Percentiles rank a stretch among this genome's conserved stretches.
phyloP scores from a whole-genome alignment of 2,113 vertebrate species.

The Oophaga pumilio region DNA sequence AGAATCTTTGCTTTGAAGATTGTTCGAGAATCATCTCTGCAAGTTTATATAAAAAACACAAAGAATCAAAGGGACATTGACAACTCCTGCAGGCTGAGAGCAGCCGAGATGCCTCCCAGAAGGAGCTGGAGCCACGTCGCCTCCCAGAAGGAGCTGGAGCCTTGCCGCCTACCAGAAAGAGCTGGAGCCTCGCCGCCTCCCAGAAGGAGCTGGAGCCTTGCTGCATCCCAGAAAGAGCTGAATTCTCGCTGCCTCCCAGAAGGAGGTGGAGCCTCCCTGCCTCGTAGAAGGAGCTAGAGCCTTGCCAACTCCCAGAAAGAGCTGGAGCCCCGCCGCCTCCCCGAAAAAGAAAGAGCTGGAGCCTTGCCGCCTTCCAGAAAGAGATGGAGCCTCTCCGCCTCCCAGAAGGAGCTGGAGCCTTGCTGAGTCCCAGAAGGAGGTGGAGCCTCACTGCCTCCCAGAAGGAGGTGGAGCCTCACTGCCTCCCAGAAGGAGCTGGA shows the following conservation, averaged over 20 bases:
- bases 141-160: too few species aligned
- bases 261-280: too few species aligned
- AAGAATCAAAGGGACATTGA: not conserved
- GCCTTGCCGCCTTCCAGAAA: not conserved
- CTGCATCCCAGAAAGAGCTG: not conserved
- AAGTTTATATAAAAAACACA: not conserved
- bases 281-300: too few species aligned
- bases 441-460: too few species aligned
- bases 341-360: too few species aligned
- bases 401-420: too few species aligned
- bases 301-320: not conserved
- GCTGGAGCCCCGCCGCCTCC: too few species aligned
- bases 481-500: not conserved
- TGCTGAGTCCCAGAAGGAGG: not conserved
- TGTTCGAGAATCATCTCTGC: not conserved
- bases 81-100: slow-evolving; percentile 3
- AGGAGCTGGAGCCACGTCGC: not conserved
- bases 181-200: too few species aligned
- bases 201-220: too few species aligned
- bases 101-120: not conserved
- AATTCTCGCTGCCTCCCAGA: not conserved
- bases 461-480: too few species aligned
- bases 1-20: slow-evolving; percentile 11
- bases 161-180: not conserved
- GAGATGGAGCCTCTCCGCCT: too few species aligned